Percentiles rank a stretch among this genome's conserved stretches.
phyloP scores from a whole-genome alignment of 2,888 invertebrate genomes.

The Micoletzkya japonica region DNA sequence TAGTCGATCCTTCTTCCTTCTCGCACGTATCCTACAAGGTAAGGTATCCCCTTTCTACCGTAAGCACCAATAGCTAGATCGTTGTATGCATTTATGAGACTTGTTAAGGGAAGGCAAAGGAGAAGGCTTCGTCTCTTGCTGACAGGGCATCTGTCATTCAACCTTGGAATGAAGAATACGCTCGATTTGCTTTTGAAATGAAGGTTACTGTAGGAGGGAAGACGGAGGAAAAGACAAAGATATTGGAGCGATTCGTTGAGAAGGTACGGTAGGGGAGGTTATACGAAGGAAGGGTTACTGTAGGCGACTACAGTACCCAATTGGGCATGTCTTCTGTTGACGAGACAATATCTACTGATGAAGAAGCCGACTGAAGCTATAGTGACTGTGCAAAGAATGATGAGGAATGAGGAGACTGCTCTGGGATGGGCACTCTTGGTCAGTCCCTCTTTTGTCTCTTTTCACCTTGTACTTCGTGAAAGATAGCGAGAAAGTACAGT shows the following conservation, averaged over 20 bases:
- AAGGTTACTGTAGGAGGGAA: not conserved
- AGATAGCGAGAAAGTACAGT: too few species aligned
- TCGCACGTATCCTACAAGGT: slow-evolving; percentile 11
- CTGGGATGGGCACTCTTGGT: slow-evolving; percentile 18
- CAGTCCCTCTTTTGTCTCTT: not conserved
- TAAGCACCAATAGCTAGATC: not conserved
- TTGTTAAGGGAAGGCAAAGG: not conserved
- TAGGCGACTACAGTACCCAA: not conserved
- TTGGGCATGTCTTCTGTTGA: not conserved
- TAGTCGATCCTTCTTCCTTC: slow-evolving; percentile 18
- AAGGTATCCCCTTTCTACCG: not conserved
- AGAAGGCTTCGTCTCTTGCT: slow-evolving; percentile 13
- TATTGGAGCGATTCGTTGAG: not conserved
- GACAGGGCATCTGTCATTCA: slow-evolving; percentile 41
- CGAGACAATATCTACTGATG: not conserved
- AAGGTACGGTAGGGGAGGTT: not conserved
- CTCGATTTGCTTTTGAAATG: slow-evolving; percentile 31
- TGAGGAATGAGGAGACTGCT: not conserved
- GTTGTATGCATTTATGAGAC: not conserved
- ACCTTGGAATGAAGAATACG: slow-evolving; percentile 38
- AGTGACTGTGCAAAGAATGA: not conserved
- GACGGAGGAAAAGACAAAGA: not conserved
- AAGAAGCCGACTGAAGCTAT: slow-evolving; percentile 7
- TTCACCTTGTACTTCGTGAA: not conserved
- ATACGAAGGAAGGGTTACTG: not conserved